Evolutionary conservation across 2,888 invertebrate species (phyloP).

Genomic region (Brachyopa scutellaris): DNA sequence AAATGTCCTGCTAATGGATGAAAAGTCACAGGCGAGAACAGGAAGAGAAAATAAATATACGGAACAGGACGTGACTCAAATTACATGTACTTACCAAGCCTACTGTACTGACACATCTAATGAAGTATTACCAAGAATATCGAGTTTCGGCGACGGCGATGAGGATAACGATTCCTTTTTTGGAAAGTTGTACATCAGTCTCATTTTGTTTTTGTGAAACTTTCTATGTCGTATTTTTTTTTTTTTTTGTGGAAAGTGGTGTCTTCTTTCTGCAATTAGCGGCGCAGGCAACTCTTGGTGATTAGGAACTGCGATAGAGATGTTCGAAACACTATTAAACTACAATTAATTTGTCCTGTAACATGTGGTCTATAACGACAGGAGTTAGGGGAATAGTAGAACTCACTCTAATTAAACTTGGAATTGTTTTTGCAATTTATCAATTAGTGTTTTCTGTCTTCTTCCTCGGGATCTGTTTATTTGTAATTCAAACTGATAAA

Average conservation of each 20-base stretch:
- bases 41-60: too few relatives aligned
- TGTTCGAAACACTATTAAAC: slow-evolving; percentile 28
- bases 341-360: slow-evolving; percentile 18
- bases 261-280: slow-evolving; percentile 23
- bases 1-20: background rate
- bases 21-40: background rate
- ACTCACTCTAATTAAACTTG: background rate
- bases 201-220: background rate
- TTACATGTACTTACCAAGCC: background rate
- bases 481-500: too few relatives aligned
- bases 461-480: too few relatives aligned
- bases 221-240: slow-evolving; percentile 13
- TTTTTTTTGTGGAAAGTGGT: background rate
- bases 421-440: slow-evolving; percentile 6
- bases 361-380: background rate
- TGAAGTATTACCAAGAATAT: slow-evolving; percentile 27
- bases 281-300: slow-evolving; percentile 1
- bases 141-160: slow-evolving; percentile 15
- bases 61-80: background rate
- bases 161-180: background rate
- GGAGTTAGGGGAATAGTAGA: background rate
- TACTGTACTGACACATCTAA: slow-evolving; percentile 31
- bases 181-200: background rate
- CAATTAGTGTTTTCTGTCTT: background rate
- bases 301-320: slow-evolving; percentile 26